Conservation (phyloP, 2,797 vertebrate species). For the Acanthurus tractus region DNA sequence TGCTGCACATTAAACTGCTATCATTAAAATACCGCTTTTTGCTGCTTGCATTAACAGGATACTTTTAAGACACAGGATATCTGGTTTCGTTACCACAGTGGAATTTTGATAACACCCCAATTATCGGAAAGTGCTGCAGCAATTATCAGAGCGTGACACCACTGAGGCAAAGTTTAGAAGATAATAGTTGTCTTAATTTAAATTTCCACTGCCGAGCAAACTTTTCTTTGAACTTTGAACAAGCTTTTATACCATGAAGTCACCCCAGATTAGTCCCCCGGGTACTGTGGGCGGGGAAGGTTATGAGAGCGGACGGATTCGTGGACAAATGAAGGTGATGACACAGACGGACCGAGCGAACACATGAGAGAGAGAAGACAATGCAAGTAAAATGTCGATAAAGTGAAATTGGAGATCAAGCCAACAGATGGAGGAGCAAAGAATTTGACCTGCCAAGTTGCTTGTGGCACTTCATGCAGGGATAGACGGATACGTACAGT, state of each 20-base stretch:
- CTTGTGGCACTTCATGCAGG: conserved; percentile 66
- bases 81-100: conserved; percentile 51
- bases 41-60: conserved; percentile 21
- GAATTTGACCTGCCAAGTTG: conserved; percentile 78
- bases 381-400: conserved; percentile 71
- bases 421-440: conserved; percentile 74
- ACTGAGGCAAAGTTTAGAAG: conserved; percentile 56
- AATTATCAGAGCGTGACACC: conserved; percentile 67
- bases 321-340: conserved; percentile 68
- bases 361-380: conserved; percentile 52
- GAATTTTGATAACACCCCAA: conserved; percentile 69
- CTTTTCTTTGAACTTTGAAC: conserved; percentile 71
- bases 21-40: conserved; percentile 14
- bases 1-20: not conserved
- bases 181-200: conserved; percentile 68
- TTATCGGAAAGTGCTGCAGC: conserved; percentile 64
- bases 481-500: conserved; percentile 71
- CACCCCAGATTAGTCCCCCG: conserved; percentile 53
- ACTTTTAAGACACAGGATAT: conserved; percentile 51
- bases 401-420: conserved; percentile 79
- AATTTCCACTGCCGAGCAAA: conserved; percentile 53
- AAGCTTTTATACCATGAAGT: conserved; percentile 58
- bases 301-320: conserved; percentile 60
- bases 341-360: conserved; percentile 60
- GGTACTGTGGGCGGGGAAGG: conserved; percentile 46